Base-by-base conservation (phyloP, 92 coral and sea anemone genomes). In the Bergia puertoricense region DNA sequence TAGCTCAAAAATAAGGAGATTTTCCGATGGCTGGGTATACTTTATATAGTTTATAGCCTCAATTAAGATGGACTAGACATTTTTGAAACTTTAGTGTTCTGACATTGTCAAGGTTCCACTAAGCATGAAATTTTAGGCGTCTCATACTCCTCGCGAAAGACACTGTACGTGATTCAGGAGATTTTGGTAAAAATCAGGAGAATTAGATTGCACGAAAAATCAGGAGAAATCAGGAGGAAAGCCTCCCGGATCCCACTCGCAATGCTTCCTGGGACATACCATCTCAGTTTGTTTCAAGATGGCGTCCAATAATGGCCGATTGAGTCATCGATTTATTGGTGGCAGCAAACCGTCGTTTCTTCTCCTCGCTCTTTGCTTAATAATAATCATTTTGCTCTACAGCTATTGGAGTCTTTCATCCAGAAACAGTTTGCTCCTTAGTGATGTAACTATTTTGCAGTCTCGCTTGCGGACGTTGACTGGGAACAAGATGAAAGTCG, bases 361-460 rank as follows among this genome's bases (percentile, higher is more conserved):
- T 79, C 86, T 91, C 39, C 86, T 95, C 10, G 92, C 92, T 56
- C 96, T 95, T 30, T 93, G 92, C 44, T 68, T 93, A 77, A 86
- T 92, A 11, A 85, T 93, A 22, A 79, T 88, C 44, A 92, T 93
- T 46, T 85, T 95, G n/a, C 91, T 93, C 71, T 95, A 95, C 85
- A 93, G 98, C 85, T 95, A 95, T 87, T 95, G 98, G 98, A 94
- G 96, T 72, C 95, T 92, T 86, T 93, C 98, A 16, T 95, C 98
- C 82, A 91, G 94, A 79, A 95, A 95, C 86, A 92, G 89, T 80
- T 80, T 86, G 86, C 92, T 95, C 30, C 87, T 95, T 74, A 82
- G 83, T 59, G 98, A 95, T 85, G 95, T 94, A 48, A 78, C 93
- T 46, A 66, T 93, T 65, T 79, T 95, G 43, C 96, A 94, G 48